phyloP scores from a whole-genome alignment of 2,888 invertebrate genomes.

The Chirona hameri region DNA sequence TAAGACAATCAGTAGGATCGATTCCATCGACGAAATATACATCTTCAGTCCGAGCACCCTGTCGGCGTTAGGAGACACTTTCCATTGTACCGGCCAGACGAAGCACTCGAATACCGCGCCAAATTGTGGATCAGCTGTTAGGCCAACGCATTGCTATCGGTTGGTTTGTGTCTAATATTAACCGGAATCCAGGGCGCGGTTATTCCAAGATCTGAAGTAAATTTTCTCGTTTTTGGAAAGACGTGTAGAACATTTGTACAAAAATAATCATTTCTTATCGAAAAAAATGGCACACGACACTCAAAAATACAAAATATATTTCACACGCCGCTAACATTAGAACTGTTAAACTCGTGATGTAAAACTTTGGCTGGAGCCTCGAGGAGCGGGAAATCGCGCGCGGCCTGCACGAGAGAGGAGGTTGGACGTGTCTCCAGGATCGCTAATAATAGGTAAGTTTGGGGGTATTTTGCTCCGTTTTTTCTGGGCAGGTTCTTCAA shows the following conservation, averaged over 20 bases:
- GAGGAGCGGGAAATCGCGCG: constrained; percentile 26
- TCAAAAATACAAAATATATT: background rate
- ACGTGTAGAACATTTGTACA: too few relatives aligned
- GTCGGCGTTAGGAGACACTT: too few relatives aligned
- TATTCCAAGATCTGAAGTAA: background rate
- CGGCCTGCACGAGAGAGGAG: background rate
- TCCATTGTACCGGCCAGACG: background rate
- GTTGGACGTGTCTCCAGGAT: background rate
- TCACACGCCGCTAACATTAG: background rate
- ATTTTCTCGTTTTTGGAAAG: too few relatives aligned
- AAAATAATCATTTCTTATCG: too few relatives aligned
- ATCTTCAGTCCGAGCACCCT: too few relatives aligned
- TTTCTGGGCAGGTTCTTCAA: background rate
- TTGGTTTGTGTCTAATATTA: background rate
- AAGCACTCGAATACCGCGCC: constrained; percentile 8
- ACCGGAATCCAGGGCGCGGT: background rate
- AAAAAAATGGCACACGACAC: too few relatives aligned
- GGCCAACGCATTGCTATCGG: background rate
- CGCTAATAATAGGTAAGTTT: background rate
- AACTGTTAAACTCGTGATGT: background rate
- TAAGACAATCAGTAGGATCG: too few relatives aligned
- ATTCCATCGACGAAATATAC: too few relatives aligned
- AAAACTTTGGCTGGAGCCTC: background rate
- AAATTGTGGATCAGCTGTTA: constrained; percentile 24
- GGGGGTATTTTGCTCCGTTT: background rate